Evolutionary conservation across 2,113 vertebrate species (phyloP).

Genomic region (Eurystomus gularis): DNA sequence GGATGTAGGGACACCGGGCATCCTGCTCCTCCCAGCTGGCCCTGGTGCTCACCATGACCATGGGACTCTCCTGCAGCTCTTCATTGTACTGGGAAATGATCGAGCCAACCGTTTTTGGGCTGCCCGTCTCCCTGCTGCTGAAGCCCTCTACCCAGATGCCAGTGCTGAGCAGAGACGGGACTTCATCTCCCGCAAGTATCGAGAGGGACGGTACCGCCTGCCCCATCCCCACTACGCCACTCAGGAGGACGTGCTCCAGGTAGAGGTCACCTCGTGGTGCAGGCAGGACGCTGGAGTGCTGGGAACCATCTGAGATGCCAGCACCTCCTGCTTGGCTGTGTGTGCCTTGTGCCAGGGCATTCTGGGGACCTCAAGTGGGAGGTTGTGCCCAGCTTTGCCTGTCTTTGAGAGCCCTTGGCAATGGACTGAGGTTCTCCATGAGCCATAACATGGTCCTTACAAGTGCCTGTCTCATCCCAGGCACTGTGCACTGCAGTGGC

Average conservation of each 20-base stretch:
- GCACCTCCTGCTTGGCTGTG: not conserved
- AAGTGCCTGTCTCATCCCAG: slow-evolving; percentile 45
- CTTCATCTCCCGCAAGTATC: slow-evolving; percentile 89
- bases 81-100: slow-evolving; percentile 93
- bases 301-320: not conserved
- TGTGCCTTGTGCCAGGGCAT: accelerated
- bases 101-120: slow-evolving; percentile 94
- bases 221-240: slow-evolving; percentile 78
- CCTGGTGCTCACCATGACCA: accelerated
- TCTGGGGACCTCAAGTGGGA: not conserved
- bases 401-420: not conserved
- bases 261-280: not conserved
- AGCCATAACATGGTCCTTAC: accelerated
- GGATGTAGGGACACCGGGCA: not conserved
- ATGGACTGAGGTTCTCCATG: accelerated
- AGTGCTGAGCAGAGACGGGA: slow-evolving; percentile 81
- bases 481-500: slow-evolving; percentile 84
- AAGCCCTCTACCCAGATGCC: slow-evolving; percentile 81
- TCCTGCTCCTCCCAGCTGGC: not conserved
- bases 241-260: slow-evolving; percentile 92
- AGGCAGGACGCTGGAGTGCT: not conserved
- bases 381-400: not conserved
- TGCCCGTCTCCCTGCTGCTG: slow-evolving; percentile 63
- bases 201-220: slow-evolving; percentile 84
- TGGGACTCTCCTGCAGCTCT: slow-evolving; percentile 77